Evolutionary conservation across 2,797 vertebrate genomes (phyloP).

Genomic region (Trematomus bernacchii): DNA sequence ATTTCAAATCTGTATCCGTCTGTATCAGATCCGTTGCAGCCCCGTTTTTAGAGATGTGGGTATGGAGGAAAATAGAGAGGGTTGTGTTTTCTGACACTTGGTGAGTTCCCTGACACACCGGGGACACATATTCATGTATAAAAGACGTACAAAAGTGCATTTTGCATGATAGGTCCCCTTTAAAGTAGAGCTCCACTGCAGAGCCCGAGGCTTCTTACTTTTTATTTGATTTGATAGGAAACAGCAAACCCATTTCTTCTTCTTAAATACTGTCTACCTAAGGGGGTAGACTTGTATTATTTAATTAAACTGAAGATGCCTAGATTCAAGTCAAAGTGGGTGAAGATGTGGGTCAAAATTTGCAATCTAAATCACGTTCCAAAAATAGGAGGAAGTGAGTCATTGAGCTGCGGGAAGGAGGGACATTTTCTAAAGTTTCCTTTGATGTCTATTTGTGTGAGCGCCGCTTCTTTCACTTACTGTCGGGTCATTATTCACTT

Average conservation of each 20-base stretch:
- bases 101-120: too few species aligned
- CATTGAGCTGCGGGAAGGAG: slow-evolving; percentile 59
- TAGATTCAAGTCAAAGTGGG: slow-evolving; percentile 51
- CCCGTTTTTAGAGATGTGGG: too few species aligned
- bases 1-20: too few species aligned
- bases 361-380: slow-evolving; percentile 75
- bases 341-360: slow-evolving; percentile 74
- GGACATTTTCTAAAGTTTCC: slow-evolving; percentile 49
- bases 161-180: too few species aligned
- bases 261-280: slow-evolving; percentile 13
- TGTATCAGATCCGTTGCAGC: too few species aligned
- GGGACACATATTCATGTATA: too few species aligned
- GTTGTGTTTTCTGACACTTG: too few species aligned
- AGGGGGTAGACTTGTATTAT: slow-evolving; percentile 19
- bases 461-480: slow-evolving; percentile 38
- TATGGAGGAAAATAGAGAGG: too few species aligned
- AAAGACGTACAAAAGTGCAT: too few species aligned
- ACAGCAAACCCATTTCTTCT: slow-evolving; percentile 7
- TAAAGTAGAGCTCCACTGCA: slow-evolving; percentile 25
- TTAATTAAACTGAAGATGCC: slow-evolving; percentile 48
- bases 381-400: slow-evolving; percentile 67
- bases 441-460: slow-evolving; percentile 67
- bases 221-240: slow-evolving; percentile 29
- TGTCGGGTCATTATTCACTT: slow-evolving; percentile 57
- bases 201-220: slow-evolving; percentile 1